These are phyloP conservation scores for Desmophyllum pertusum DNA, from an alignment of 92 coral and sea anemone genomes.

Conservation along the genomic window DNA sequence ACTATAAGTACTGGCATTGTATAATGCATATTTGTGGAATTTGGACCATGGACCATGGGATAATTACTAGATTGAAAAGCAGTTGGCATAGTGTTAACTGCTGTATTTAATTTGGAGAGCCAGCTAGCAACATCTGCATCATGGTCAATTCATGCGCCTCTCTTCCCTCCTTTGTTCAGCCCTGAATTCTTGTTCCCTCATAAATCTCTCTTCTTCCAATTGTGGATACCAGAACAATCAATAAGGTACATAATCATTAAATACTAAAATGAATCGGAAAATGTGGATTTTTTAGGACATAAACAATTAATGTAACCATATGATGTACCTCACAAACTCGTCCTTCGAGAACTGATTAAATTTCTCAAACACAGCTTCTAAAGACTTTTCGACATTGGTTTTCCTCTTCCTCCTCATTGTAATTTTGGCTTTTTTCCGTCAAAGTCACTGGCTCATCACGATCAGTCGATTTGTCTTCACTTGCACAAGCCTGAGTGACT, in stretches of 20 bases:
- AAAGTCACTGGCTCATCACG: too few species aligned
- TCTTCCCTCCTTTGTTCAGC: constrained; percentile 11
- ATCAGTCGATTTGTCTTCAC: too few species aligned
- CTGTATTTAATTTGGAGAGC: background rate
- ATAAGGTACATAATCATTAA: too few species aligned
- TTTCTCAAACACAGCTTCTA: constrained; percentile 5
- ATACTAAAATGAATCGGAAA: too few species aligned
- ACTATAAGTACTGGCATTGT: constrained; percentile 8
- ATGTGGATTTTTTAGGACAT: too few species aligned
- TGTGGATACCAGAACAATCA: too few species aligned
- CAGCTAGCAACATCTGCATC: constrained; percentile 11
- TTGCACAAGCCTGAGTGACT: too few species aligned
- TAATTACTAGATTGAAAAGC: background rate
- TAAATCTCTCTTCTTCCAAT: too few species aligned
- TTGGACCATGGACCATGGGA: constrained; percentile 8
- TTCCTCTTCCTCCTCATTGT: constrained; percentile 2
- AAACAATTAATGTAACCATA: too few species aligned
- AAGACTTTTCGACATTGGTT: constrained; percentile 6
- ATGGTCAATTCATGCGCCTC: constrained; percentile 7
- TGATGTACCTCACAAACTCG: too few species aligned
- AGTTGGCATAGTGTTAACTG: constrained; percentile 13
- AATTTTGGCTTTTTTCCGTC: too few species aligned
- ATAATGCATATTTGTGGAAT: background rate
- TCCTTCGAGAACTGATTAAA: background rate
- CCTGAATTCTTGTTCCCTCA: too few species aligned